phyloP scores from a whole-genome alignment of 2,113 vertebrate genomes.

The Oreotrochilus melanogaster region DNA sequence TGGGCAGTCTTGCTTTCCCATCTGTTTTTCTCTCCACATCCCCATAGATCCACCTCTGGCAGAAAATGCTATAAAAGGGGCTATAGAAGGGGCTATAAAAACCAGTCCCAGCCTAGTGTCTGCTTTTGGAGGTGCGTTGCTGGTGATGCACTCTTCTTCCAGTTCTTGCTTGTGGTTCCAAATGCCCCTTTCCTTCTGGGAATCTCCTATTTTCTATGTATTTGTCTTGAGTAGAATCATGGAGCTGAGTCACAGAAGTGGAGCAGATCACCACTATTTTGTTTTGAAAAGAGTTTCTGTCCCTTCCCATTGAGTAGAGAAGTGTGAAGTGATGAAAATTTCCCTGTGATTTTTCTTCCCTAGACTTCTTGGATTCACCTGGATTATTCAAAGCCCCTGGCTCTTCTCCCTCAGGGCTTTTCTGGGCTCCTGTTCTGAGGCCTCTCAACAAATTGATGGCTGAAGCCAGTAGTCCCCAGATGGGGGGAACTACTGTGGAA shows the following conservation, averaged over 20 bases:
- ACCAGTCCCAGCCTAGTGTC: neutral
- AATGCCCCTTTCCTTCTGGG: neutral
- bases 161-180: neutral
- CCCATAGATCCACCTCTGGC: neutral
- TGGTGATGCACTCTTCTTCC: neutral
- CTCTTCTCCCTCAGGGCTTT: conserved; percentile 8
- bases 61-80: neutral
- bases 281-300: conserved; percentile 35
- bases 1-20: neutral
- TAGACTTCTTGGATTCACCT: conserved; percentile 18
- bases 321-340: conserved; percentile 53
- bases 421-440: conserved; percentile 13
- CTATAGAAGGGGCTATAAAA: neutral
- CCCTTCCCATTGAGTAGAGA: conserved; percentile 41
- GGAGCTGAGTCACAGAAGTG: conserved; percentile 25
- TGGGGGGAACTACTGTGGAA: neutral
- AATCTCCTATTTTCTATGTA: neutral
- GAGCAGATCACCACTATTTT: conserved; percentile 14
- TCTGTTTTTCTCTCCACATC: neutral
- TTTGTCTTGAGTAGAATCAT: conserved; percentile 10
- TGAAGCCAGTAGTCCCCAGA: neutral
- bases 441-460: neutral
- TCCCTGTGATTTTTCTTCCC: conserved; percentile 34
- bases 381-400: conserved; percentile 7
- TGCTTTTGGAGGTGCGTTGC: neutral